These are phyloP conservation scores for Catharus minimus DNA, from an alignment of 2,113 vertebrate species.

Conservation along the genomic window DNA sequence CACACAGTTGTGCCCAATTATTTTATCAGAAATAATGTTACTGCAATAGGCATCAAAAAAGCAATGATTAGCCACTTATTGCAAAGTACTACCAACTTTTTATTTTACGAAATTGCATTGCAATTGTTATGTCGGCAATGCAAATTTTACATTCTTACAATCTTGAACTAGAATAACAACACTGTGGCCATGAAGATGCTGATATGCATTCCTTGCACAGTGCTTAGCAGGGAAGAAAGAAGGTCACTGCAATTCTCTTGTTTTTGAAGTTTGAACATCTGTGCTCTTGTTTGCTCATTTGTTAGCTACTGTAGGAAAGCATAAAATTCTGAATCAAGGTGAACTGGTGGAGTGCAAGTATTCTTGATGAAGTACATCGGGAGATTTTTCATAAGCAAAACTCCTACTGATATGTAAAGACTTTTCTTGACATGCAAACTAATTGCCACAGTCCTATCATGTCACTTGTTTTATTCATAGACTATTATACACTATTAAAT, in stretches of 20 bases:
- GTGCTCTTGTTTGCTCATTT: neutral
- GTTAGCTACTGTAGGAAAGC: neutral
- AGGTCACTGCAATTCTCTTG: neutral
- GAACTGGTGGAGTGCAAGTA: neutral
- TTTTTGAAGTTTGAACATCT: neutral
- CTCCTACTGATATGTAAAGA: neutral
- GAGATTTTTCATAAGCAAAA: neutral
- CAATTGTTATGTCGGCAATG: neutral
- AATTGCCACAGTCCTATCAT: neutral
- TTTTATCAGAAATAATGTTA: neutral
- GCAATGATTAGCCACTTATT: neutral
- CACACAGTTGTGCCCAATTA: neutral
- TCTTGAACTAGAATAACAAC: neutral
- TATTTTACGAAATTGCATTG: neutral
- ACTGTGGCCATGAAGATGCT: neutral
- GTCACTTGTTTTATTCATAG: neutral
- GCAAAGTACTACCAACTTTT: neutral
- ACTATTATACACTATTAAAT: neutral
- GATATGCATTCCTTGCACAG: neutral
- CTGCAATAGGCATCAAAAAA: neutral
- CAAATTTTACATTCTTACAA: neutral
- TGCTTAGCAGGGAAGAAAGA: neutral
- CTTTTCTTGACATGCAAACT: neutral
- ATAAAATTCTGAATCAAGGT: neutral
- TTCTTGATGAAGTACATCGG: neutral